Percentiles rank a stretch among this genome's conserved stretches.
phyloP scores from a whole-genome alignment of 2,113 vertebrate species.

The Siphamia tubifer region DNA sequence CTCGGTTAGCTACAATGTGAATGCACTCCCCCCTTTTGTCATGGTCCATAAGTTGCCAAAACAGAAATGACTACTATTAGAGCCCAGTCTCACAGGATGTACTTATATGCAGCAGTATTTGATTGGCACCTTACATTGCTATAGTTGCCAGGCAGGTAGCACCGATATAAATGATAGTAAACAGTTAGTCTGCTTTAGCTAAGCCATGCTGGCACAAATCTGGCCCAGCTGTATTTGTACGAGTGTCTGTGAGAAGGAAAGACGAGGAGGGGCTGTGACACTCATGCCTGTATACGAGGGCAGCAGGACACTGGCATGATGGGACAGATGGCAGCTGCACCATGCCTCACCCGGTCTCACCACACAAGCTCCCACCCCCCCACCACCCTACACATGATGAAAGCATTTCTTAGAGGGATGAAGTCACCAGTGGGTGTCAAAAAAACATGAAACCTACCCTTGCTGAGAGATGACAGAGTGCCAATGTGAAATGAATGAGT shows the following conservation, averaged over 20 bases:
- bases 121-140: neutral
- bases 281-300: conserved; percentile 3
- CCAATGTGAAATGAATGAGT: conserved; percentile 7
- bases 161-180: conserved; percentile 37
- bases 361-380: neutral
- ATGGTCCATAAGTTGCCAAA: conserved; percentile 6
- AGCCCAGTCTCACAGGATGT: neutral
- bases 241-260: neutral
- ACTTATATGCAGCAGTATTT: neutral
- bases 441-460: conserved; percentile 10
- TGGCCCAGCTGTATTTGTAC: conserved; percentile 29
- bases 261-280: neutral
- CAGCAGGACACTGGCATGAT: conserved; percentile 23
- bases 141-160: neutral
- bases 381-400: neutral
- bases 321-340: conserved; percentile 41
- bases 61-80: neutral
- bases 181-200: conserved; percentile 30
- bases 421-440: conserved; percentile 9
- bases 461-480: conserved; percentile 5
- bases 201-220: conserved; percentile 39
- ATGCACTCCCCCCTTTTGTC: neutral
- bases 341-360: neutral
- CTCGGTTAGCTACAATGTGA: neutral
- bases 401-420: conserved; percentile 3